phyloP scores from a whole-genome alignment of 1,140 invertebrate species.

The Sesamia nonagrioides region DNA sequence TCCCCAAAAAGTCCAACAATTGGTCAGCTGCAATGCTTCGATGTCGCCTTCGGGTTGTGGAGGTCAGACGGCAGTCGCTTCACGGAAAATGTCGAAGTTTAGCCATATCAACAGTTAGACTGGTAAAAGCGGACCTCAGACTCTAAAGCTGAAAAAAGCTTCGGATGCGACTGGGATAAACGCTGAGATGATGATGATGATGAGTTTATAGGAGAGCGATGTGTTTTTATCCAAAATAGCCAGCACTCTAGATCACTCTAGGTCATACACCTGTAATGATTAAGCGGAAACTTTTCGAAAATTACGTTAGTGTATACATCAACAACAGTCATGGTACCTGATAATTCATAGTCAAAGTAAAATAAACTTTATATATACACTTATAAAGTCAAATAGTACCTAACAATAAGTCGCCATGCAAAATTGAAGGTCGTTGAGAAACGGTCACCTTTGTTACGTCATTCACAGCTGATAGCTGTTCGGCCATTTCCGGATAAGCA shows the following conservation, averaged over 20 bases:
- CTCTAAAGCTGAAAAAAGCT: no score
- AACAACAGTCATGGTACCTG: background rate
- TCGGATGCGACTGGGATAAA: no score
- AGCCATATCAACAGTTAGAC: no score
- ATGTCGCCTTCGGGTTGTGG: no score
- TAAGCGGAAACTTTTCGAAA: background rate
- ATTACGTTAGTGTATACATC: conserved; percentile 7
- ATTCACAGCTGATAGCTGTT: conserved; percentile 58
- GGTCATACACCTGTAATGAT: conserved; percentile 4
- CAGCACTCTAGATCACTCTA: background rate
- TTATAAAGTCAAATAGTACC: background rate
- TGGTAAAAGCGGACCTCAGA: no score
- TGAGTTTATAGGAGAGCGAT: background rate
- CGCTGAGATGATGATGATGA: no score
- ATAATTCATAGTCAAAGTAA: background rate
- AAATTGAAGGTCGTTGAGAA: conserved; percentile 53
- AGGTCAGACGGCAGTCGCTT: no score
- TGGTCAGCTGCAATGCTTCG: no score
- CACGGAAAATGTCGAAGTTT: no score
- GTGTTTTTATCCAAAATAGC: background rate
- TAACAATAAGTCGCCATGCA: background rate
- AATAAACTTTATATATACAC: background rate
- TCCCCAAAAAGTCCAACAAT: no score
- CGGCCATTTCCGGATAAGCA: conserved; percentile 20
- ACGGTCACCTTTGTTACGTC: conserved; percentile 65